phyloP scores from a whole-genome alignment of 2,113 vertebrate species.

The Ptyas mucosa region DNA sequence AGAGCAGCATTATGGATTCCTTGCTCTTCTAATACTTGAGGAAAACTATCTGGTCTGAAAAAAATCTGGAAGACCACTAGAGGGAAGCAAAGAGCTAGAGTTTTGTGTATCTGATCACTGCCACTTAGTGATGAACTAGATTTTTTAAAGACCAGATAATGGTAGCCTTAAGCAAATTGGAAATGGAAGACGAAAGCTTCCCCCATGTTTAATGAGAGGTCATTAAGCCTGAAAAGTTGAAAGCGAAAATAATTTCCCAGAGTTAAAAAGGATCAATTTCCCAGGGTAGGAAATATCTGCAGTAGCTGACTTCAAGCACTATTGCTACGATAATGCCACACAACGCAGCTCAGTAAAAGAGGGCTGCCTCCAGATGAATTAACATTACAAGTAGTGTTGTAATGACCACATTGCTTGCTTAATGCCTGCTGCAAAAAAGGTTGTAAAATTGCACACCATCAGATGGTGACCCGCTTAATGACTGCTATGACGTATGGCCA shows the following conservation, averaged over 20 bases:
- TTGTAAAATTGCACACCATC: not conserved
- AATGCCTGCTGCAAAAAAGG: not conserved
- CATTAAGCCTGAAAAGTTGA: not conserved
- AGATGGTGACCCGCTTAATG: not conserved
- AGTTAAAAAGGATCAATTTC: not conserved
- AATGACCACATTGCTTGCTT: too few species aligned
- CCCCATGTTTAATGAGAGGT: not conserved
- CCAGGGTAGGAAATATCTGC: not conserved
- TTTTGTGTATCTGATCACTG: not conserved
- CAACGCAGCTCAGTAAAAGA: not conserved
- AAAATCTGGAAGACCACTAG: not conserved
- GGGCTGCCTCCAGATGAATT: not conserved
- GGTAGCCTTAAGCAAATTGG: not conserved
- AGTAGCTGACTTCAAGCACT: not conserved
- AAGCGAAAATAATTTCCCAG: not conserved
- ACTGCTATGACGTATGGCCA: not conserved
- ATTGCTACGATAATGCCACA: not conserved
- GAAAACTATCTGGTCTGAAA: not conserved
- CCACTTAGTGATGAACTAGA: not conserved
- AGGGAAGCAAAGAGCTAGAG: not conserved
- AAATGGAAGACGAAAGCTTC: not conserved
- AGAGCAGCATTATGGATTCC: not conserved
- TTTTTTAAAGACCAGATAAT: not conserved
- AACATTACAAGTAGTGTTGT: not conserved
- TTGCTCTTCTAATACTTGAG: not conserved